Conservation (phyloP, 2,113 vertebrate species). For the Lanius collurio region DNA sequence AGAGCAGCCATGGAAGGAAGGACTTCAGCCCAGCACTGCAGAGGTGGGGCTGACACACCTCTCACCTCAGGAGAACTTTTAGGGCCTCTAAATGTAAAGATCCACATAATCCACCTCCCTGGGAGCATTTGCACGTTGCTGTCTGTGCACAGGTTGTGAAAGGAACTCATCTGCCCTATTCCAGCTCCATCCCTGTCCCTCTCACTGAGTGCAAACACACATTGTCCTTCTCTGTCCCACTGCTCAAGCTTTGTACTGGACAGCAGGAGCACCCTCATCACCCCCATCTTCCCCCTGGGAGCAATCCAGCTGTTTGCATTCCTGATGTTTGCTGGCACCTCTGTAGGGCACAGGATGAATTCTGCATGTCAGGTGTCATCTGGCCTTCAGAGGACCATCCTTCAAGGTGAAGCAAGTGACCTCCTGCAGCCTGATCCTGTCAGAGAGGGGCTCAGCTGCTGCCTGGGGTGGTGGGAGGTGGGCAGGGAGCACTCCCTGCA, state of each 20-base stretch:
- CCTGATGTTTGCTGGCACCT: neutral
- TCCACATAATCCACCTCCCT: neutral
- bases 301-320: neutral
- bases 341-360: neutral
- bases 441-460: neutral
- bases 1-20: neutral
- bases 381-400: neutral
- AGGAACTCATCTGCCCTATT: neutral
- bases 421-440: neutral
- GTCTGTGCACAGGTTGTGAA: neutral
- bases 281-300: fast-evolving
- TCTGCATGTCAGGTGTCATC: neutral
- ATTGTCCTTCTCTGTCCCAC: neutral
- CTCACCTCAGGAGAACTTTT: neutral
- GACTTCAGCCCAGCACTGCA: neutral
- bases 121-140: neutral
- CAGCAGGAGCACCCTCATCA: neutral
- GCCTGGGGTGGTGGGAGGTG: neutral
- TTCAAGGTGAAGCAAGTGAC: neutral
- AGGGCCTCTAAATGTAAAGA: neutral
- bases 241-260: neutral
- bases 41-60: neutral
- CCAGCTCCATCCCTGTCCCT: neutral
- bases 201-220: neutral
- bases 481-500: neutral